Percentiles rank a stretch among this genome's conserved stretches.
Conservation (phyloP, 2,888 invertebrate genomes). For the Epicampocera succincta region DNA sequence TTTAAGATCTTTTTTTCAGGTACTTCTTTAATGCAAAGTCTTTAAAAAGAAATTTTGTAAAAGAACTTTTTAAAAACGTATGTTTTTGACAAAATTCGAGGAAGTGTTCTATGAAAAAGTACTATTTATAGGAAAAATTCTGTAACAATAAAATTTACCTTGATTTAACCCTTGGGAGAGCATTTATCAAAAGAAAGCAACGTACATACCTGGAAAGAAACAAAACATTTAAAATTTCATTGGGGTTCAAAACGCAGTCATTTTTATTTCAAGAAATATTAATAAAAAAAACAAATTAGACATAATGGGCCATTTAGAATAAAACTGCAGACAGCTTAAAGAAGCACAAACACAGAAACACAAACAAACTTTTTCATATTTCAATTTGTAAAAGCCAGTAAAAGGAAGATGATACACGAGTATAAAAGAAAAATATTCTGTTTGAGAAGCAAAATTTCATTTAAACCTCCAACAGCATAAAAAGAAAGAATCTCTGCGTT, state of each 20-base stretch:
- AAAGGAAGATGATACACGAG: slow-evolving; percentile 1
- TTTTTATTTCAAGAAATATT: slow-evolving; percentile 1
- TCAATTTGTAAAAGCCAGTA: slow-evolving; percentile 2
- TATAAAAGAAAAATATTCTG: neutral
- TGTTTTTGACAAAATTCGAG: too few relatives aligned
- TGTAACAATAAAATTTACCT: too few relatives aligned
- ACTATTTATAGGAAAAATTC: too few relatives aligned
- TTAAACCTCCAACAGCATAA: neutral
- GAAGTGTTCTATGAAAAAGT: too few relatives aligned
- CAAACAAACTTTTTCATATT: neutral
- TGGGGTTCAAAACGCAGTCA: neutral
- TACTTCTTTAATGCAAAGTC: too few relatives aligned
- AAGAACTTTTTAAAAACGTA: too few relatives aligned
- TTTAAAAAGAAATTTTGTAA: too few relatives aligned
- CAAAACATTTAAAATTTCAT: neutral
- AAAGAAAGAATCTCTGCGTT: neutral
- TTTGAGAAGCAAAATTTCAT: slow-evolving; percentile 1
- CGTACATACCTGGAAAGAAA: slow-evolving; percentile 56
- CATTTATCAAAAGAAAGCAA: slow-evolving; percentile 10
- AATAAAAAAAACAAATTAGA: slow-evolving; percentile 1
- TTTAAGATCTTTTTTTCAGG: too few relatives aligned
- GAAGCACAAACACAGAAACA: neutral
- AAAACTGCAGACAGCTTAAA: neutral
- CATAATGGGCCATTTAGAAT: slow-evolving; percentile 37
- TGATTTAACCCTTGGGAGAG: too few relatives aligned